Conservation (phyloP, 2,797 vertebrate species). For the Antennarius maculatus region DNA sequence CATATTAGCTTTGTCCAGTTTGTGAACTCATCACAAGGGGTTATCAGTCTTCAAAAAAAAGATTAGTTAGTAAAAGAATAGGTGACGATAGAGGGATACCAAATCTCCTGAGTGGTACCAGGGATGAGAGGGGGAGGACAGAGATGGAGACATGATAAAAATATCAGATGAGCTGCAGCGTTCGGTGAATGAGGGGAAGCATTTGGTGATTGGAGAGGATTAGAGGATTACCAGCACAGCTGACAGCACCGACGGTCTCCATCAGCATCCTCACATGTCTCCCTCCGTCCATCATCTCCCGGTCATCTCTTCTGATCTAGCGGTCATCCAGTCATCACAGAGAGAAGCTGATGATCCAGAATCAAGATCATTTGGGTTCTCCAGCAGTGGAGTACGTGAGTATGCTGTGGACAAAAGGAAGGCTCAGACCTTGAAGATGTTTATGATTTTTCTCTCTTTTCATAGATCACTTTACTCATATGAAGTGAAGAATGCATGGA, state of each 20-base stretch:
- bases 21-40: not conserved
- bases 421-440: not conserved
- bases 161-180: conserved; percentile 27
- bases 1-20: not conserved
- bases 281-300: not conserved
- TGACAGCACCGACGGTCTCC: conserved; percentile 34
- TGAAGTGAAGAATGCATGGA: not conserved
- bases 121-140: not conserved
- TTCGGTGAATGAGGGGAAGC: conserved; percentile 51
- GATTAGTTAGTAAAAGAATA: conserved; percentile 38
- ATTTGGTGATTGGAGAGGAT: conserved; percentile 65
- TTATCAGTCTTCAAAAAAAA: conserved; percentile 38
- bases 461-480: not conserved
- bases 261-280: conserved; percentile 22
- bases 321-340: not conserved
- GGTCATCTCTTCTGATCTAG: not conserved
- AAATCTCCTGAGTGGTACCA: conserved; percentile 21
- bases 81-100: conserved; percentile 18
- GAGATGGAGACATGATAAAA: conserved; percentile 28
- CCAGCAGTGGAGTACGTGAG: conserved; percentile 40
- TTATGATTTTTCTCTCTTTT: not conserved
- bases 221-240: conserved; percentile 67
- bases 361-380: conserved; percentile 9
- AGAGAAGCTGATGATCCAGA: not conserved
- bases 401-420: not conserved